Conservation (phyloP, 2,113 vertebrate species). For the Archilochus colubris region DNA sequence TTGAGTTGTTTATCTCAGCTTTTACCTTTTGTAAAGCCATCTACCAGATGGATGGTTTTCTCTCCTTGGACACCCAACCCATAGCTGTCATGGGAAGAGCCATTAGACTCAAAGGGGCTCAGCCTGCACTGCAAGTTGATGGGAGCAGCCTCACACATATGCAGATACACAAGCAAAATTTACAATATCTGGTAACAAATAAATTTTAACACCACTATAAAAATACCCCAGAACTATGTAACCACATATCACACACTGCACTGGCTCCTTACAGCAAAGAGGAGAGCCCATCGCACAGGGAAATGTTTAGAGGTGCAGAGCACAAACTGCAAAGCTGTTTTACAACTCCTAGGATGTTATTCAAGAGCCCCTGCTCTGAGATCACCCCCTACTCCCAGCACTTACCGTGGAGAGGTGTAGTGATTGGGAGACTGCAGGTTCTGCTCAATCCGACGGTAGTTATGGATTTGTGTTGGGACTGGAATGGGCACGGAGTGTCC, state of each 20-base stretch:
- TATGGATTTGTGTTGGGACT: slow-evolving; percentile 91
- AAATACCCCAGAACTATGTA: background rate
- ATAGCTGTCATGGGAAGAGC: background rate
- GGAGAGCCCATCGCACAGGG: background rate
- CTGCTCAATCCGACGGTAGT: slow-evolving; percentile 92
- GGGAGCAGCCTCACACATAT: background rate
- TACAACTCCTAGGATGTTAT: background rate
- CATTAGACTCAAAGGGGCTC: background rate
- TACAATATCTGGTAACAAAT: background rate
- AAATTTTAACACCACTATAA: background rate
- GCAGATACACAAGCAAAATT: background rate
- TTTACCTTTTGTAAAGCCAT: slow-evolving; percentile 10
- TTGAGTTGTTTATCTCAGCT: slow-evolving; percentile 43
- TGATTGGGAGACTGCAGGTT: slow-evolving; percentile 86
- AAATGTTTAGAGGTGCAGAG: background rate
- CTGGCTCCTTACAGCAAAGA: background rate
- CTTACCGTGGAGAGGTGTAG: slow-evolving; percentile 77
- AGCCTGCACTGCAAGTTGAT: background rate
- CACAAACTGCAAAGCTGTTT: background rate
- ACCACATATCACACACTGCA: background rate
- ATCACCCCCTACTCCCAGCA: background rate
- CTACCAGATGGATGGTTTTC: background rate
- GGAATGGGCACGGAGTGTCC: slow-evolving; percentile 89
- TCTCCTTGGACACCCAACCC: background rate
- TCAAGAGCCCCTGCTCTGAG: background rate